Evolutionary conservation across 2,888 invertebrate species (phyloP).

Genomic region (Drosophila dives): DNA sequence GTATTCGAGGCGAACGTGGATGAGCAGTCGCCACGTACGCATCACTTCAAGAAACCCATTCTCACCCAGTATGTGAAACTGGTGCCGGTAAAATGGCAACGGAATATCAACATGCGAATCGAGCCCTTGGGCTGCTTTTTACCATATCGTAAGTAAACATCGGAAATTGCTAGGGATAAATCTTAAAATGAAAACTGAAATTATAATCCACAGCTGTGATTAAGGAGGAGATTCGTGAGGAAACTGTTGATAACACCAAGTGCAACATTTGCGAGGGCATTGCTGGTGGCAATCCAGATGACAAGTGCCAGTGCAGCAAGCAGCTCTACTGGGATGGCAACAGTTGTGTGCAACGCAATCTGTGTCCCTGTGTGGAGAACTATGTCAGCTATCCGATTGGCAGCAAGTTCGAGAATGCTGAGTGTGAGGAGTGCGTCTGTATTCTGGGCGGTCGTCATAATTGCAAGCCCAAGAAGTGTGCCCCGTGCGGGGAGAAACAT

Average conservation of each 20-base stretch:
- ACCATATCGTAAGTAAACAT: conserved; percentile 87
- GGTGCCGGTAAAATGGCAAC: conserved; percentile 90
- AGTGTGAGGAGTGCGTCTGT: conserved; percentile 93
- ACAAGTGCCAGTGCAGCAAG: conserved; percentile 86
- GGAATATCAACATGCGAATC: conserved; percentile 89
- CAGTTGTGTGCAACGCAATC: conserved; percentile 88
- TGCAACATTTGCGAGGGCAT: conserved; percentile 87
- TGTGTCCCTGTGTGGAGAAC: conserved; percentile 92
- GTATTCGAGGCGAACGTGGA: conserved; percentile 91
- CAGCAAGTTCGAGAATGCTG: conserved; percentile 88
- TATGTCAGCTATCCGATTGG: conserved; percentile 91
- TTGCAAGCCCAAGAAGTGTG: conserved; percentile 90
- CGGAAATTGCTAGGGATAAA: background rate
- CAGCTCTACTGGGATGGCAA: conserved; percentile 90
- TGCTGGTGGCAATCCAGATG: conserved; percentile 36
- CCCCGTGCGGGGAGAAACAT: conserved; percentile 86
- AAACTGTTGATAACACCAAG: conserved; percentile 53
- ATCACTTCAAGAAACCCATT: conserved; percentile 90
- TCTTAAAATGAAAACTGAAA: background rate
- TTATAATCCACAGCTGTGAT: conserved; percentile 60
- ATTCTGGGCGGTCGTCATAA: conserved; percentile 89
- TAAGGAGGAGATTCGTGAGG: conserved; percentile 56
- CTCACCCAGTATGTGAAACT: conserved; percentile 90
- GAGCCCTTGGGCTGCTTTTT: conserved; percentile 92
- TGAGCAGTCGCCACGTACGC: conserved; percentile 86